Conservation (phyloP, 2,797 vertebrate species). For the Phataginus tricuspis region DNA sequence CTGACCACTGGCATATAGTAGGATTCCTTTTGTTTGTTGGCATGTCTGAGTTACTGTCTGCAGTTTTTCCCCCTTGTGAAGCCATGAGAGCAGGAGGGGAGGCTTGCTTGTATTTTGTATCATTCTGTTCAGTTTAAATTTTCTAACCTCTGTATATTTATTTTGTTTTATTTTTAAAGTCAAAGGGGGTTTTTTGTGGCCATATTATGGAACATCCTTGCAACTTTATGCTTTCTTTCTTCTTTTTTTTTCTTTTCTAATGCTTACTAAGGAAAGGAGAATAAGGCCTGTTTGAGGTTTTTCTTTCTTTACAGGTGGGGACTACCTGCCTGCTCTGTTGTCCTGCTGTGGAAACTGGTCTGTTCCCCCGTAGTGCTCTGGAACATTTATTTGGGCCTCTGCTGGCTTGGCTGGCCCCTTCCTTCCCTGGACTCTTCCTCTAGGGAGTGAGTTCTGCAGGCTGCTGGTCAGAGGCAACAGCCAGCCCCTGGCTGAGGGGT, state of each 20-base stretch:
- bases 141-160: background rate
- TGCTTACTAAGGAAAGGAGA: background rate
- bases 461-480: background rate
- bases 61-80: background rate
- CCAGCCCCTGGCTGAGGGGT: background rate
- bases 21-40: background rate
- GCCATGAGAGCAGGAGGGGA: background rate
- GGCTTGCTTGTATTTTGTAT: background rate
- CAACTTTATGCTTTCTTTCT: background rate
- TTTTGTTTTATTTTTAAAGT: constrained; percentile 1
- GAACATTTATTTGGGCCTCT: background rate
- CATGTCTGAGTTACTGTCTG: background rate
- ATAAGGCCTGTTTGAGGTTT: constrained; percentile 26
- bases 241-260: background rate
- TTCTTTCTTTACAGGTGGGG: background rate
- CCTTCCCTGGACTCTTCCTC: background rate
- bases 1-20: background rate
- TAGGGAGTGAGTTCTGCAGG: background rate
- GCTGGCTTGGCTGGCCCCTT: background rate
- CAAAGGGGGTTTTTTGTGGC: background rate
- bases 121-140: background rate
- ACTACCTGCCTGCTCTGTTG: background rate
- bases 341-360: background rate
- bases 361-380: background rate
- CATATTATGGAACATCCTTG: background rate